phyloP scores from a whole-genome alignment of 92 coral and sea anemone genomes.

The Nematostella vectensis region DNA sequence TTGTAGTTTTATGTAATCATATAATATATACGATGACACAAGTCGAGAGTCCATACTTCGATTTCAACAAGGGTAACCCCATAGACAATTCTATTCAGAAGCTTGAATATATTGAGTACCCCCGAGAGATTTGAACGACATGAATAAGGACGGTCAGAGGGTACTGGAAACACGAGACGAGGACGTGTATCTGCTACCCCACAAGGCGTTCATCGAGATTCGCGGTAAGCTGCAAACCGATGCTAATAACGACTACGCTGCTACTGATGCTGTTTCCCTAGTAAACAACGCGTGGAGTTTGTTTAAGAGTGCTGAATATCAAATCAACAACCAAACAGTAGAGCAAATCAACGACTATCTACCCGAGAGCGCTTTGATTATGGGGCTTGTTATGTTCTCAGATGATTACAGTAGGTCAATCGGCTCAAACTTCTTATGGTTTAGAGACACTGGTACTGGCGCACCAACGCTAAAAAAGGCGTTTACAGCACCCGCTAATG shows the following conservation, averaged over 20 bases:
- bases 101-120: constrained; percentile 13
- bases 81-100: not conserved
- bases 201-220: constrained; percentile 1
- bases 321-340: constrained; percentile 1
- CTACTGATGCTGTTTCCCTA: not conserved
- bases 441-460: constrained; percentile 5
- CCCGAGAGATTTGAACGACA: constrained; percentile 2
- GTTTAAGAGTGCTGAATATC: constrained; percentile 3
- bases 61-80: not conserved
- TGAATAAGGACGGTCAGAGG: constrained; percentile 8
- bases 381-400: not conserved
- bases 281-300: constrained; percentile 1
- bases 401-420: constrained; percentile 2
- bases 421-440: not conserved
- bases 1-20: constrained; percentile 7
- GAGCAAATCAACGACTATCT: constrained; percentile 5
- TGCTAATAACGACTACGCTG: constrained; percentile 2
- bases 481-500: not conserved
- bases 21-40: constrained; percentile 6
- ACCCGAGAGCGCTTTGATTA: not conserved
- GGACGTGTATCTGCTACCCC: constrained; percentile 8
- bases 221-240: constrained; percentile 5
- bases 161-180: constrained; percentile 2
- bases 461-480: not conserved
- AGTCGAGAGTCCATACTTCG: constrained; percentile 2